Percentiles rank a stretch among this genome's conserved stretches.
These are phyloP conservation scores for Entomobrya proxima DNA, from an alignment of 2,888 invertebrate genomes.

Conservation along the genomic window DNA sequence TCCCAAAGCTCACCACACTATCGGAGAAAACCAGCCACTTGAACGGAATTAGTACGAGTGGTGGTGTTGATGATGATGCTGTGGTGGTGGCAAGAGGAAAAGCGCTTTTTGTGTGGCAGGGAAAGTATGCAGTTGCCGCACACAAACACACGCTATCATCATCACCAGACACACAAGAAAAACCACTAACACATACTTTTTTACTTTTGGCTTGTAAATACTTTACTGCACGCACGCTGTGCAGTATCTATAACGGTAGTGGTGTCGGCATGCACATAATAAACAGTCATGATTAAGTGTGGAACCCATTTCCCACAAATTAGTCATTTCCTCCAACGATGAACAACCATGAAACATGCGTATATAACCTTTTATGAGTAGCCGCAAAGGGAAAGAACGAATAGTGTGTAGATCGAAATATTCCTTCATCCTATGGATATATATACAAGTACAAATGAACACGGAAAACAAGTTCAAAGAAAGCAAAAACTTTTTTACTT, in stretches of 20 bases:
- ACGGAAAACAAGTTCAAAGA: no score
- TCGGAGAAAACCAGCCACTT: slow-evolving; percentile 3
- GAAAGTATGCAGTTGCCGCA: slow-evolving; percentile 8
- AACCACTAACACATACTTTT: neutral
- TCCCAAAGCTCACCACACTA: neutral
- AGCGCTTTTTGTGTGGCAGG: slow-evolving; percentile 3
- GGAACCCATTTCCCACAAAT: slow-evolving; percentile 48
- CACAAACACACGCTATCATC: slow-evolving; percentile 29
- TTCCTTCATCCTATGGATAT: no score
- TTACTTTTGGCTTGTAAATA: neutral
- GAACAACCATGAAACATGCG: neutral
- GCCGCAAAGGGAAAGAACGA: no score
- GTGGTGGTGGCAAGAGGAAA: neutral
- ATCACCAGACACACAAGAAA: slow-evolving; percentile 21
- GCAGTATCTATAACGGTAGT: neutral
- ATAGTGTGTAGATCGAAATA: no score
- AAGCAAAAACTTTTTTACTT: no score
- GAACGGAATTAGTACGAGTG: slow-evolving; percentile 39
- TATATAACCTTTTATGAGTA: no score
- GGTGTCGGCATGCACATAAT: slow-evolving; percentile 1
- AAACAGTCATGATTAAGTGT: slow-evolving; percentile 45
- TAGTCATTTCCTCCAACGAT: slow-evolving; percentile 44
- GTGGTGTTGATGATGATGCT: neutral
- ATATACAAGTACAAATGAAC: no score
- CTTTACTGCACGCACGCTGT: no score